Evolutionary conservation across 2,888 invertebrate species (phyloP), one percentile per base, ranked within the genome.

Genomic region (Caenorhabditis zanzibari): DNA sequence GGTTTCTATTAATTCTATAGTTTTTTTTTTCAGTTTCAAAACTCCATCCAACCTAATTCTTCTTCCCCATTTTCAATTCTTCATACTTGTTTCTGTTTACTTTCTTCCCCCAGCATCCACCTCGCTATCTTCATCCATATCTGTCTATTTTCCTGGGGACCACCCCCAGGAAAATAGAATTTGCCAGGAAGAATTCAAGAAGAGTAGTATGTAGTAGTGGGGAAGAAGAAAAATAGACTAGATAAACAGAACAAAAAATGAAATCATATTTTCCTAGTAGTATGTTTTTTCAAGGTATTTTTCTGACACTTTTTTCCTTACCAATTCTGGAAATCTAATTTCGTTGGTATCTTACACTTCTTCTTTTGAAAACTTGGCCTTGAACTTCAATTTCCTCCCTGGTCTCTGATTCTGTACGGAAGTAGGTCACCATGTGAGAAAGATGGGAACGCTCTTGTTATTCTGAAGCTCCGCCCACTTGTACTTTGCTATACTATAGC

Each of bases 141-240:
- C 24, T 54, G 6, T 54, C 16, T 54, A 54, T 54, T 24, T 54
- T 54, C 24, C 54, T 54, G 54, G 54, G 54, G 54, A 54, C 54
- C 0, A 54, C 32, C 5, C 32, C 32, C 32, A 7, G 6, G 10
- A 24, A 54, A 54, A 54, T 10, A 54, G 24, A 54, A 32, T 32
- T 32, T 32, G 32, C n/a, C 32, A 32, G 32, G 54, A 54, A 24
- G 24, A 54, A 54, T 12, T 19, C 7, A 54, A 54, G 16, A 16
- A 28, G n/a, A n/a, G n/a, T n/a, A n/a, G n/a, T n/a, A n/a, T n/a
- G 16, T 14, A 28, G 56, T 24, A 22, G 9, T 26, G 24, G n/a
- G 12, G 12, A 44, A 26, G 28, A 22, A 54, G 22, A 32, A 19
- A 22, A 56, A 32, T 56, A 22, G 19, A 22, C 28, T n/a, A n/a